Conservation (phyloP, 2,797 vertebrate species). For the Anisognathus igniventris region DNA sequence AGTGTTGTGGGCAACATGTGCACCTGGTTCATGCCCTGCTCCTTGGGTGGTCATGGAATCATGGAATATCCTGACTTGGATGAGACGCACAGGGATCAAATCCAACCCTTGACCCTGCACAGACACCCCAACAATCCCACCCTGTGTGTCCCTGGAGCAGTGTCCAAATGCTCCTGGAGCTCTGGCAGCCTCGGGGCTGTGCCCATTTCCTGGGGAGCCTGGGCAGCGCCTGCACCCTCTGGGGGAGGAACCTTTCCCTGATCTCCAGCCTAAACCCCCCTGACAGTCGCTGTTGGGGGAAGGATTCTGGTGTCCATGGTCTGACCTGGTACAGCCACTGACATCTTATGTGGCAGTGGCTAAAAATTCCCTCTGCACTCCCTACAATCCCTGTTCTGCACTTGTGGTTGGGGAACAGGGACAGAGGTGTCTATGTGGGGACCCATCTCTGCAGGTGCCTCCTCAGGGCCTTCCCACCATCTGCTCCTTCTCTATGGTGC, state of each 20-base stretch:
- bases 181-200: accelerated
- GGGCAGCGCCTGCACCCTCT: background rate
- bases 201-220: background rate
- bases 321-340: background rate
- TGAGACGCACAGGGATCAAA: background rate
- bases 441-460: background rate
- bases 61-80: background rate
- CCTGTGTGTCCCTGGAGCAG: accelerated
- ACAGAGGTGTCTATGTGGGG: background rate
- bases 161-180: background rate
- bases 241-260: background rate
- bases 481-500: background rate
- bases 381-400: accelerated
- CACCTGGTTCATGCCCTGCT: background rate
- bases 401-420: accelerated
- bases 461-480: background rate
- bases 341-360: accelerated
- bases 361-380: background rate
- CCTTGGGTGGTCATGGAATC: background rate
- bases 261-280: accelerated
- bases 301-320: background rate
- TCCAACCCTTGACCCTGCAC: background rate
- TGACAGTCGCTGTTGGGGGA: accelerated
- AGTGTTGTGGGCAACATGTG: accelerated
- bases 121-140: background rate